Conservation (phyloP, 2,888 invertebrate genomes). For the Polietes domitor region DNA sequence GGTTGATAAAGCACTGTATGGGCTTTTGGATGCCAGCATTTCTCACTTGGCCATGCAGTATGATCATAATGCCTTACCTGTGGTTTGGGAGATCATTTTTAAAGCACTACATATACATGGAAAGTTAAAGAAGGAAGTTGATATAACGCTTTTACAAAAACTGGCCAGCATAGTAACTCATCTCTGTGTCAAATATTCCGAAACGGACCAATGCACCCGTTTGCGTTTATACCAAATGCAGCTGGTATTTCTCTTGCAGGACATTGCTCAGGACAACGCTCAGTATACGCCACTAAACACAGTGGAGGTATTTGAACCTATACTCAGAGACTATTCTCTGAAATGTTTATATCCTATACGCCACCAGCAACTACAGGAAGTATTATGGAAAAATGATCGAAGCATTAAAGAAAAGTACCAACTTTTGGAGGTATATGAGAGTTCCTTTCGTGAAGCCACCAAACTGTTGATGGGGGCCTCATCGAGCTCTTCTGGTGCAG, state of each 20-base stretch:
- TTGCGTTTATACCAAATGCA: conserved; percentile 74
- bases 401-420: conserved; percentile 54
- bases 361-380: conserved; percentile 26
- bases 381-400: conserved; percentile 28
- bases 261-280: conserved; percentile 59
- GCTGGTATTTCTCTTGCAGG: conserved; percentile 71
- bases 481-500: conserved; percentile 38
- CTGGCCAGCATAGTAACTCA: conserved; percentile 64
- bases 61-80: conserved; percentile 55
- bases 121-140: conserved; percentile 34
- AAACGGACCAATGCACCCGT: conserved; percentile 67
- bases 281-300: background rate
- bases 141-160: conserved; percentile 51
- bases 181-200: conserved; percentile 61
- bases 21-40: conserved; percentile 70
- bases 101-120: conserved; percentile 62
- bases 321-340: conserved; percentile 70
- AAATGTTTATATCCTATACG: conserved; percentile 64
- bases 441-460: conserved; percentile 64
- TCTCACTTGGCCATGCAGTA: conserved; percentile 62
- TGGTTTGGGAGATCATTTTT: conserved; percentile 66
- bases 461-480: conserved; percentile 65
- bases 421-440: conserved; percentile 67
- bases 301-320: conserved; percentile 58
- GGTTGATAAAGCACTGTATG: conserved; percentile 68